Base-by-base conservation (phyloP, 1,140 invertebrate genomes). In the Muscidifurax raptorellus region DNA sequence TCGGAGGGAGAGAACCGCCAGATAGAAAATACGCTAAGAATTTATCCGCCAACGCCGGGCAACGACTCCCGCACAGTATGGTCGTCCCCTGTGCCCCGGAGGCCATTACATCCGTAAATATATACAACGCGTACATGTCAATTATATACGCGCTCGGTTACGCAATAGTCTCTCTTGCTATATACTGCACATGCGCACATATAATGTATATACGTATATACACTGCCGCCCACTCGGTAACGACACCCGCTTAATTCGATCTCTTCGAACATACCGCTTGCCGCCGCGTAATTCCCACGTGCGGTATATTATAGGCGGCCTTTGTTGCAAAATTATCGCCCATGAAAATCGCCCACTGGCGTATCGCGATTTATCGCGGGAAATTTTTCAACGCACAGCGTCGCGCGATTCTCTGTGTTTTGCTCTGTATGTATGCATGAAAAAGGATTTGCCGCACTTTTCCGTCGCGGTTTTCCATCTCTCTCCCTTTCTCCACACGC, bases 61-160 rank as follows among this genome's bases (percentile, higher is more conserved):
- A n/a, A 59, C 18, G 18, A 52, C 52, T 47, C 52, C 22, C 52
- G 44, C 44, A 1, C 13, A 47, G 13, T 13, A 3, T 9, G 1
- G 40, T 44, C 12, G 40, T 9, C n/a, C n/a, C n/a, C n/a, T n/a
- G n/a, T n/a, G n/a, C n/a, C n/a, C 44, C 52, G 52, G 4, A 18
- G 6, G 52, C 86, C 87, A 89, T 89, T 89, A 89, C 88, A 88
- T 86, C 85, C 86, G 86, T 89, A 89, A 89, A 89, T 89, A 87
- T 89, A 87, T 89, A 87, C 88, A 87, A 88, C 87, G 80, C 85
- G 87, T 87, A 89, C 86, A 88, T 89, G 89, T 90, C 89, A 90
- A 90, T 90, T 91, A 40, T 91, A 40, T 40, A 89, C 82, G 86
- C 86, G 83, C 85, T 87, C 82, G 79, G 86, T 88, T 89, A 89